Percentiles rank a stretch among this genome's conserved stretches.
Evolutionary conservation across 2,113 vertebrate genomes (phyloP).

Genomic region (Porphyrio hochstetteri): DNA sequence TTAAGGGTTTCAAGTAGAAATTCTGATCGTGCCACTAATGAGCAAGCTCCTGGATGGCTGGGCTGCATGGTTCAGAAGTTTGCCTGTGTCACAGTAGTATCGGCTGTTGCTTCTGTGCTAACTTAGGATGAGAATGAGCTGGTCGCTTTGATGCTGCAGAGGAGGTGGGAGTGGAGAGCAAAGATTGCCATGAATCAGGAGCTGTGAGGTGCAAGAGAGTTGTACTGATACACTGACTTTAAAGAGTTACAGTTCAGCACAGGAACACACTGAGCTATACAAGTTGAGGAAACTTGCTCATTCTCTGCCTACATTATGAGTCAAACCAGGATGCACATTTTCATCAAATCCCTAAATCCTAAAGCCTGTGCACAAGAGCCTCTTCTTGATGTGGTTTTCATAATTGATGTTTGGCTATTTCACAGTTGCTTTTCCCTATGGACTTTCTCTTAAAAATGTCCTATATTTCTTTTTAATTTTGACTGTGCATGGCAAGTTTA

Average conservation of each 20-base stretch:
- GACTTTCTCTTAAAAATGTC: constrained; percentile 50
- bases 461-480: constrained; percentile 52
- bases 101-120: neutral
- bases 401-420: constrained; percentile 54
- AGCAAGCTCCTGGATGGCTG: neutral
- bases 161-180: neutral
- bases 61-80: neutral
- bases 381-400: constrained; percentile 44
- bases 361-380: neutral
- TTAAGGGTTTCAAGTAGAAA: neutral
- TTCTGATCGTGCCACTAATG: neutral
- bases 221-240: neutral
- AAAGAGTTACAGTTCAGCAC: neutral
- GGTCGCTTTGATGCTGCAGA: neutral
- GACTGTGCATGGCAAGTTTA: neutral
- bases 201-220: neutral
- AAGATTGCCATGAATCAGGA: neutral
- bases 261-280: neutral
- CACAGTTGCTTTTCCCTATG: constrained; percentile 14
- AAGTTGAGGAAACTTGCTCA: constrained; percentile 9
- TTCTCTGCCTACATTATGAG: constrained; percentile 39
- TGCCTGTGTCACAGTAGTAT: neutral
- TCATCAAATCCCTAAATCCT: constrained; percentile 37
- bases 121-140: neutral
- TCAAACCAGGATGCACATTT: constrained; percentile 35